These are phyloP conservation scores for Drosophila melanica DNA, from an alignment of 1,140 invertebrate genomes.

Conservation along the genomic window DNA sequence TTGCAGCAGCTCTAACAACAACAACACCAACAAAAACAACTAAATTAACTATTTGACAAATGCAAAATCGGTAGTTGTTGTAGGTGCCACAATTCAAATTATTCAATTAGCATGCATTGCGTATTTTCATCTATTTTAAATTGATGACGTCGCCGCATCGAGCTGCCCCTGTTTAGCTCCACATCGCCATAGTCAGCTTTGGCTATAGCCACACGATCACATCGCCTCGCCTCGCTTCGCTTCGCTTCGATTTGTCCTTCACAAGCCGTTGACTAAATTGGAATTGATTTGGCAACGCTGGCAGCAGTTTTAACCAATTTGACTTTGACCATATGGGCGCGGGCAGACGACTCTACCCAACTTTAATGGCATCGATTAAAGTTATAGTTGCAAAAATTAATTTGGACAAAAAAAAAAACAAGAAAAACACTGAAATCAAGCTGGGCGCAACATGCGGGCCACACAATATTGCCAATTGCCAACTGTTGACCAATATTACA, in stretches of 20 bases:
- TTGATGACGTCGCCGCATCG: slow-evolving; percentile 68
- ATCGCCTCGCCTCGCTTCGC: neutral
- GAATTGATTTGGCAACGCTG: slow-evolving; percentile 77
- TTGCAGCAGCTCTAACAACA: slow-evolving; percentile 40
- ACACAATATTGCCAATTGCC: slow-evolving; percentile 9
- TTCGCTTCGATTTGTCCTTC: slow-evolving; percentile 63
- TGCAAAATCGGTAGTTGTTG: slow-evolving; percentile 62
- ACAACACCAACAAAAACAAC: slow-evolving; percentile 50
- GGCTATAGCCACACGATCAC: slow-evolving; percentile 37
- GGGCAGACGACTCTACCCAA: slow-evolving; percentile 56
- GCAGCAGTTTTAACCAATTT: slow-evolving; percentile 41
- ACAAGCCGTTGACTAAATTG: slow-evolving; percentile 76
- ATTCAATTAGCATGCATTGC: slow-evolving; percentile 82
- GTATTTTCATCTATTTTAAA: slow-evolving; percentile 81
- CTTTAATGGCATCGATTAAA: slow-evolving; percentile 55
- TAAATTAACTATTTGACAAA: slow-evolving; percentile 73
- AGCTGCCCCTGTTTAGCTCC: slow-evolving; percentile 58
- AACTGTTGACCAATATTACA: slow-evolving; percentile 1
- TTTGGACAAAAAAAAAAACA: too few species aligned
- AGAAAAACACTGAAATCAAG: slow-evolving; percentile 17
- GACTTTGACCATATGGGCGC: slow-evolving; percentile 72
- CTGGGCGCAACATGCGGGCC: slow-evolving; percentile 52
- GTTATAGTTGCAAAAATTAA: slow-evolving; percentile 24
- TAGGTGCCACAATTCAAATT: slow-evolving; percentile 81
- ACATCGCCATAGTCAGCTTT: slow-evolving; percentile 33